These are phyloP conservation scores for Deroptyus accipitrinus DNA, from an alignment of 2,113 vertebrate species.

Conservation along the genomic window DNA sequence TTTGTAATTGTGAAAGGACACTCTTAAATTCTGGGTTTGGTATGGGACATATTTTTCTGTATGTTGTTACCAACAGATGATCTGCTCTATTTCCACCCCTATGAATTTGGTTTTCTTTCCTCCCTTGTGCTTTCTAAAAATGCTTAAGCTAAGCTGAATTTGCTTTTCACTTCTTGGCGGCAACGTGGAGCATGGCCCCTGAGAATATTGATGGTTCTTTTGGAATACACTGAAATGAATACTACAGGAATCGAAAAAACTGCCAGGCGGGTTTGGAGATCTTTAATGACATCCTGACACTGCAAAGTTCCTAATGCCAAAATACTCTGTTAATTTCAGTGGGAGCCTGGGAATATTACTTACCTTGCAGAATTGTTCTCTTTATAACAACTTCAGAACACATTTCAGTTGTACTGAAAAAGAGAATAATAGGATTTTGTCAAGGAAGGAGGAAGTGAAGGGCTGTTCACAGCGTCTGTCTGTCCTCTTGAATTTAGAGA, in stretches of 20 bases:
- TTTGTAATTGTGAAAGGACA: not conserved
- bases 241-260: not conserved
- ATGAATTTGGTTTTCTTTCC: not conserved
- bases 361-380: not conserved
- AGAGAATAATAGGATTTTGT: not conserved
- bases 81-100: not conserved
- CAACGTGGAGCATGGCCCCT: not conserved
- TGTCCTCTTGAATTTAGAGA: not conserved
- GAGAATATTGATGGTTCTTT: not conserved
- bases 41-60: accelerated
- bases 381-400: not conserved
- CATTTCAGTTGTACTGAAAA: not conserved
- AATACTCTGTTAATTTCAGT: not conserved
- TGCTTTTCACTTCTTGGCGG: not conserved
- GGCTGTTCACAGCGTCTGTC: not conserved
- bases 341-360: not conserved
- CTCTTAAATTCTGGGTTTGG: not conserved
- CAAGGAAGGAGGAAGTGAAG: not conserved
- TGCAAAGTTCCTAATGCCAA: not conserved
- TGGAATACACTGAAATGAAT: not conserved
- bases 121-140: not conserved
- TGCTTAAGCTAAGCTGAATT: not conserved
- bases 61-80: not conserved
- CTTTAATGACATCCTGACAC: not conserved
- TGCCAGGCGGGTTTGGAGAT: not conserved